phyloP scores from a whole-genome alignment of 1,140 invertebrate genomes.

The Sesamia nonagrioides region DNA sequence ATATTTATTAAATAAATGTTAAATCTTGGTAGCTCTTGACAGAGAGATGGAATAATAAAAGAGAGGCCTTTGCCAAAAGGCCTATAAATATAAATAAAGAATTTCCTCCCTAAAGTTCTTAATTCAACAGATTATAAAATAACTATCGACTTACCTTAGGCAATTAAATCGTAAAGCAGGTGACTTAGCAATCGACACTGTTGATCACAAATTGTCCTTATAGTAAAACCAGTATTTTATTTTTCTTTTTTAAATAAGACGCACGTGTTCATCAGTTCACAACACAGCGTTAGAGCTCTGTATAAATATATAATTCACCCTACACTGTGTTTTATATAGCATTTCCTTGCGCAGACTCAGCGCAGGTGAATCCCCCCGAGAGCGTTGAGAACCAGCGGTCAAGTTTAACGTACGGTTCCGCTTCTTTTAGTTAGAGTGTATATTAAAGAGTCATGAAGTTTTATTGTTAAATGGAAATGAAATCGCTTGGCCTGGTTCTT shows the following conservation, averaged over 20 bases:
- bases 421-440: neutral
- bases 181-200: neutral
- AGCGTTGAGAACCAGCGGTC: conserved; percentile 9
- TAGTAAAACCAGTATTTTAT: conserved; percentile 1
- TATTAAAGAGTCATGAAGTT: too few relatives aligned
- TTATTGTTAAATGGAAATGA: too few relatives aligned
- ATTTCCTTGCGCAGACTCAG: conserved; percentile 51
- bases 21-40: too few relatives aligned
- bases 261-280: neutral
- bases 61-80: too few relatives aligned
- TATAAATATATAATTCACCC: conserved; percentile 29
- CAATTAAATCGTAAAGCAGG: conserved; percentile 12
- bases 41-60: too few relatives aligned
- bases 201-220: conserved; percentile 17
- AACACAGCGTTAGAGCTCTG: neutral
- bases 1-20: too few relatives aligned
- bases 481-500: too few relatives aligned
- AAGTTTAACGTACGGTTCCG: conserved; percentile 28
- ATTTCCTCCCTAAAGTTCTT: too few relatives aligned
- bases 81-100: too few relatives aligned
- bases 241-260: neutral
- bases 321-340: conserved; percentile 61
- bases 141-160: neutral
- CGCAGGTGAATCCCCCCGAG: conserved; percentile 65
- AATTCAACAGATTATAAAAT: neutral